Evolutionary conservation across 2,113 vertebrate species (phyloP).

Genomic region (Anoura caudifer): DNA sequence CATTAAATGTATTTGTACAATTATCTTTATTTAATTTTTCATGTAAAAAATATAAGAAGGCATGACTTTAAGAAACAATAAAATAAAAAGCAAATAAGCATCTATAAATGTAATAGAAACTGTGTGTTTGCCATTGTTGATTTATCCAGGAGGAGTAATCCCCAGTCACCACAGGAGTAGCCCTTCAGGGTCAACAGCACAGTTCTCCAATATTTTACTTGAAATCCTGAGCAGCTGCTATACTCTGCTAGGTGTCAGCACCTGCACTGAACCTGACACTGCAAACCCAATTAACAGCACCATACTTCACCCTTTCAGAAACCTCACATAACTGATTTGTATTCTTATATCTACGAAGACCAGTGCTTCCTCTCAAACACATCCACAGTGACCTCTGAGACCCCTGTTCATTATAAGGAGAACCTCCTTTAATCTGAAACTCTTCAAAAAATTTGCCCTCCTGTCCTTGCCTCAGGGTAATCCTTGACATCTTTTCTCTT

Average conservation of each 20-base stretch:
- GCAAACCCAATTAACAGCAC: background rate
- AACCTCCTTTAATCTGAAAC: background rate
- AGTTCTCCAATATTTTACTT: background rate
- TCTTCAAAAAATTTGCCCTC: background rate
- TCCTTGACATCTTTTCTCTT: background rate
- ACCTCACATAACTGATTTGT: background rate
- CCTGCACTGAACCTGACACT: background rate
- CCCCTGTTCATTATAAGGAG: background rate
- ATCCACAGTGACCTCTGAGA: background rate
- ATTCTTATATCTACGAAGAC: background rate
- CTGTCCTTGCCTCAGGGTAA: background rate
- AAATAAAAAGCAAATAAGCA: background rate
- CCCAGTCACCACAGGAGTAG: background rate
- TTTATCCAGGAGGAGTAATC: background rate
- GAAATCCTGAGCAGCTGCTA: background rate
- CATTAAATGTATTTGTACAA: background rate
- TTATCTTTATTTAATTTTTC: background rate
- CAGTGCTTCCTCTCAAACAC: background rate
- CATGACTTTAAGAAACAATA: background rate
- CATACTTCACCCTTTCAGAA: background rate
- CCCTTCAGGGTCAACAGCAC: background rate
- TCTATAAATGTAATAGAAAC: background rate
- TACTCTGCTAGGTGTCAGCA: background rate
- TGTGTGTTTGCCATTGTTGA: background rate
- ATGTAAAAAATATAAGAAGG: background rate